phyloP scores from a whole-genome alignment of 2,113 vertebrate species.

The Corynorhinus townsendii region DNA sequence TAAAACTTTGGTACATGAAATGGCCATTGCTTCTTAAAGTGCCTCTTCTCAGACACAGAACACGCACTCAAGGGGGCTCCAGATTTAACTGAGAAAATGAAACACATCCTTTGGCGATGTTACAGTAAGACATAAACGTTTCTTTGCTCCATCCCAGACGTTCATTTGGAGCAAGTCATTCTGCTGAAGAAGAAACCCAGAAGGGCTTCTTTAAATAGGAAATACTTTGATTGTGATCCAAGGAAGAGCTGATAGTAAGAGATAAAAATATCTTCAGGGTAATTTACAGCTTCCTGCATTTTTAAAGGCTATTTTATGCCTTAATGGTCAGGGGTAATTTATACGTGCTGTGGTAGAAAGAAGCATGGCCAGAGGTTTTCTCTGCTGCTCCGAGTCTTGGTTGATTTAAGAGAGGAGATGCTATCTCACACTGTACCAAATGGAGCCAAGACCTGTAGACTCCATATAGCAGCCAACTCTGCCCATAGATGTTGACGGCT shows the following conservation, averaged over 20 bases:
- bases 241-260: constrained; percentile 62
- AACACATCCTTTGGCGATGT: constrained; percentile 37
- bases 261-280: constrained; percentile 66
- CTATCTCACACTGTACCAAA: constrained; percentile 53
- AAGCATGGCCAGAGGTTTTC: constrained; percentile 42
- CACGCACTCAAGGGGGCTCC: neutral
- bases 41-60: neutral
- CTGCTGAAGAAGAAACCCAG: constrained; percentile 52
- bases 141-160: constrained; percentile 55
- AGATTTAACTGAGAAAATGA: constrained; percentile 47
- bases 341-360: constrained; percentile 22
- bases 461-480: neutral
- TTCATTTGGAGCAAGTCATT: constrained; percentile 40
- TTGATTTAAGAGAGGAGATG: constrained; percentile 69
- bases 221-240: constrained; percentile 63
- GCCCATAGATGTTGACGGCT: constrained; percentile 15
- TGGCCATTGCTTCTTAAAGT: neutral
- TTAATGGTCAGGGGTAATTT: constrained; percentile 54
- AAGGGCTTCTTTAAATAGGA: constrained; percentile 54
- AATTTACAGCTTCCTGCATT: constrained; percentile 73
- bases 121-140: constrained; percentile 57
- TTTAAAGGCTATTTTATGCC: constrained; percentile 20
- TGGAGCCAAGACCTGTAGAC: constrained; percentile 37
- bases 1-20: constrained; percentile 27
- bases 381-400: constrained; percentile 19